Conservation (phyloP, 2,888 invertebrate genomes). For the Microplitis manilae region DNA sequence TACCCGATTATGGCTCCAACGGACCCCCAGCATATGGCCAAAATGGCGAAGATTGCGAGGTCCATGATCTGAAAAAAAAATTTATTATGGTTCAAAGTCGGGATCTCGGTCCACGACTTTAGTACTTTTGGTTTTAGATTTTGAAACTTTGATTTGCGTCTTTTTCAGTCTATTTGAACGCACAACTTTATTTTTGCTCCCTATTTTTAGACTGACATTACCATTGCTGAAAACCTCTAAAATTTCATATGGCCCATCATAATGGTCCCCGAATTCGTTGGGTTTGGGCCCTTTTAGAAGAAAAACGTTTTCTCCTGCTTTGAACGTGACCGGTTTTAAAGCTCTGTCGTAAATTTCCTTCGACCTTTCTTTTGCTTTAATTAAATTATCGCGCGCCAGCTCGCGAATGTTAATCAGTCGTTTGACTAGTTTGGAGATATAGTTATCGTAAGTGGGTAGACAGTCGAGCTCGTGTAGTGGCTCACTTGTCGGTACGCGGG, state of each 20-base stretch:
- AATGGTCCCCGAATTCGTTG: background rate
- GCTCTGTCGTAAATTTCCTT: slow-evolving; percentile 44
- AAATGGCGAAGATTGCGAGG: too few species aligned
- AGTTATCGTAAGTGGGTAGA: slow-evolving; percentile 39
- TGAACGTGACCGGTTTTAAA: background rate
- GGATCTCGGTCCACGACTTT: background rate
- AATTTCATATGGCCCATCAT: slow-evolving; percentile 44
- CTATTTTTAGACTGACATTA: slow-evolving; percentile 31
- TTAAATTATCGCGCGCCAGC: slow-evolving; percentile 31
- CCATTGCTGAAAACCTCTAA: slow-evolving; percentile 19
- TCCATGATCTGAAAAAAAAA: background rate
- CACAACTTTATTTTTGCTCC: slow-evolving; percentile 17
- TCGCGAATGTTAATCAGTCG: slow-evolving; percentile 22
- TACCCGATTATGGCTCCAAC: background rate
- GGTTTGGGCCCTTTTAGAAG: slow-evolving; percentile 35
- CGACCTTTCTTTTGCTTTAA: slow-evolving; percentile 34
- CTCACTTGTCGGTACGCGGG: slow-evolving; percentile 20
- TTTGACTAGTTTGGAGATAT: slow-evolving; percentile 33
- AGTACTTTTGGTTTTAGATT: background rate
- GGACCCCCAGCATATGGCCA: background rate
- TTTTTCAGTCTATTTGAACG: slow-evolving; percentile 32
- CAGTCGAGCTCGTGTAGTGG: background rate
- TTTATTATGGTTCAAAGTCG: background rate
- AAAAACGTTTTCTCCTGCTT: slow-evolving; percentile 32
- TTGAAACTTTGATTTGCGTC: slow-evolving; percentile 23